Percentiles rank a stretch among this genome's conserved stretches.
Evolutionary conservation across 2,888 invertebrate species (phyloP).

Genomic region (Harpalus rufipes): DNA sequence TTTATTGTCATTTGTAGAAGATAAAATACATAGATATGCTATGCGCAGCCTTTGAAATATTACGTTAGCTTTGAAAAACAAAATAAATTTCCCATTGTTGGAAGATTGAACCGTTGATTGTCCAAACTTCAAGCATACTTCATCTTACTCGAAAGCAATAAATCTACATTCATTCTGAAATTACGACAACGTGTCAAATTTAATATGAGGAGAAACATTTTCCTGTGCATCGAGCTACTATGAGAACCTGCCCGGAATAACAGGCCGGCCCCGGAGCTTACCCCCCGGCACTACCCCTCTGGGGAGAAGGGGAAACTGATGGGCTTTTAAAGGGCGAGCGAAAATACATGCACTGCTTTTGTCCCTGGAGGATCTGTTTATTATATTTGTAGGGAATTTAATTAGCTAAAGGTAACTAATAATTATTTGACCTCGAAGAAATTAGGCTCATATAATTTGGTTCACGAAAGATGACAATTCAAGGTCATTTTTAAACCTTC

Average conservation of each 20-base stretch:
- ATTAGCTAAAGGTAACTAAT: too few species aligned
- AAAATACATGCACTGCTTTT: neutral
- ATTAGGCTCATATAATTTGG: too few species aligned
- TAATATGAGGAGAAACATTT: slow-evolving; percentile 33
- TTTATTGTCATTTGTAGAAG: too few species aligned
- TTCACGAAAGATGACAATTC: too few species aligned
- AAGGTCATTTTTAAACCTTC: too few species aligned
- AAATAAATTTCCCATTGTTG: slow-evolving; percentile 1
- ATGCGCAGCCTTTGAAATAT: neutral
- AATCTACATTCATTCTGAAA: slow-evolving; percentile 49
- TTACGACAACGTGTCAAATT: slow-evolving; percentile 52
- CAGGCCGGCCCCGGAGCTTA: too few species aligned
- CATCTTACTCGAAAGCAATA: slow-evolving; percentile 34
- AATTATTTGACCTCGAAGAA: too few species aligned
- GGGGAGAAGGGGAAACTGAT: neutral
- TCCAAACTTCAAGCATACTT: neutral
- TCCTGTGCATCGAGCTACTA: neutral
- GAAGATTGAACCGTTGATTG: slow-evolving; percentile 34
- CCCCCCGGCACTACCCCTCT: too few species aligned
- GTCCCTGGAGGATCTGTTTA: neutral
- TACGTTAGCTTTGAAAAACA: neutral
- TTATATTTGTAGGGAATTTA: too few species aligned
- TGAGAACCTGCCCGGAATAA: neutral
- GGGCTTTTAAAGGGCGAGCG: neutral
- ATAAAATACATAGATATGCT: too few species aligned